Evolutionary conservation across 35 echinoderm and acorn worm genomes (phyloP).

Genomic region (Lytechinus variegatus): DNA sequence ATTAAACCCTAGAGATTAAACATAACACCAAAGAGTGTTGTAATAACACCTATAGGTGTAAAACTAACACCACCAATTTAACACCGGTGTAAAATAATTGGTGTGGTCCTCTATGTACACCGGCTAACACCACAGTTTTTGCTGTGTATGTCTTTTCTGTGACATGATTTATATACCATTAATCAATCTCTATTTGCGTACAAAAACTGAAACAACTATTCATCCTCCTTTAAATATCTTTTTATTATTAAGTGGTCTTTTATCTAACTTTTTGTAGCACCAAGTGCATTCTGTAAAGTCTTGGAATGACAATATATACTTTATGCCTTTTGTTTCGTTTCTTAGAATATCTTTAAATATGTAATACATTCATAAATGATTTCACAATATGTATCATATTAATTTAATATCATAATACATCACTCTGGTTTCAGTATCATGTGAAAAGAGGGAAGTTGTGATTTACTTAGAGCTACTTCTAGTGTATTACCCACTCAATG

Average conservation of each 20-base stretch:
- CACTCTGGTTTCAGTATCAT: too few species aligned
- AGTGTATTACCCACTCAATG: too few species aligned
- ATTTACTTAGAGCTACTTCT: too few species aligned
- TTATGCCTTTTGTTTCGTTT: background rate
- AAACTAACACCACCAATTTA: too few species aligned
- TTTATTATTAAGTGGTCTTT: background rate
- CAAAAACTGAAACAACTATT: background rate
- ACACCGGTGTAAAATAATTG: too few species aligned
- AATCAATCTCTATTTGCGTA: background rate
- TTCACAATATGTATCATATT: background rate
- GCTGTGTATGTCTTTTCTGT: background rate
- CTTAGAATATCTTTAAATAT: background rate
- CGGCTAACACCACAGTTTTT: too few species aligned
- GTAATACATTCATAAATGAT: background rate
- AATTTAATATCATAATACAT: too few species aligned
- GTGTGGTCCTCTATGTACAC: too few species aligned
- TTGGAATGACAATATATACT: background rate
- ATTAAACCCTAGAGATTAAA: too few species aligned
- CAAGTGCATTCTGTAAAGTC: background rate
- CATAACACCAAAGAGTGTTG: too few species aligned
- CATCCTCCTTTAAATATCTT: background rate
- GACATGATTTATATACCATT: background rate
- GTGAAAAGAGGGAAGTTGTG: too few species aligned
- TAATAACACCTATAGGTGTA: too few species aligned
- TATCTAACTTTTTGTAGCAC: background rate